Conservation (phyloP, 2,888 invertebrate species). For the Nasonia oneida region DNA sequence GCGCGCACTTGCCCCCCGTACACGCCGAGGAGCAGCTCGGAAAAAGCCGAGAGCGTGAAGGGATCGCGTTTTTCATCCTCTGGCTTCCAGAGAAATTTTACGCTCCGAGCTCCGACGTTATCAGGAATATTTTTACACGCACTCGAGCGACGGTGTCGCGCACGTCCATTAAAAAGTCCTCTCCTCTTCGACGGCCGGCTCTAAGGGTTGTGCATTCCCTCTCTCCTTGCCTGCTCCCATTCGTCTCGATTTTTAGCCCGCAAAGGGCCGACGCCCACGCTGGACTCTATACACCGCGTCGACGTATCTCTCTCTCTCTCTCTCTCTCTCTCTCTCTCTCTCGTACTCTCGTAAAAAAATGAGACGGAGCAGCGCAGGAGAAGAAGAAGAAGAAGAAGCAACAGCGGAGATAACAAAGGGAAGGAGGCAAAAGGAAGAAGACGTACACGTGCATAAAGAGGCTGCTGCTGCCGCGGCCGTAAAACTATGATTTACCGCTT, state of each 20-base stretch:
- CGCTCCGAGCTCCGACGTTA: not conserved
- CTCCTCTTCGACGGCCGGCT: not conserved
- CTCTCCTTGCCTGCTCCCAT: not conserved
- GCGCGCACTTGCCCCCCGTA: not conserved
- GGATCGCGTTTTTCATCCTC: not conserved
- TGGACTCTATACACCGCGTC: not conserved
- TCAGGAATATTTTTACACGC: not conserved
- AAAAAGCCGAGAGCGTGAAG: not conserved
- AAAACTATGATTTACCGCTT: slow-evolving; percentile 78
- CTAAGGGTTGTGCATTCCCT: not conserved
- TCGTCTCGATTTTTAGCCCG: not conserved
- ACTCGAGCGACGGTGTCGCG: not conserved
- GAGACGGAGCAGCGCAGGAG: not conserved
- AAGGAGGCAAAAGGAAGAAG: slow-evolving; percentile 27
- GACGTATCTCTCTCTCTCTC: not conserved
- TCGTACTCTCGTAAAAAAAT: slow-evolving; percentile 57
- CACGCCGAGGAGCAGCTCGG: not conserved
- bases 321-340: not conserved
- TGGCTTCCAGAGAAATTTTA: not conserved
- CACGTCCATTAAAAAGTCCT: not conserved
- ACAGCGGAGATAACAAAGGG: slow-evolving; percentile 48
- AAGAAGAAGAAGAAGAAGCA: slow-evolving; percentile 46
- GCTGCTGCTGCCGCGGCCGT: slow-evolving; percentile 65
- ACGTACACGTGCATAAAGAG: slow-evolving; percentile 46
- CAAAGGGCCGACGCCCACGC: slow-evolving; percentile 35